Conservation (phyloP, 2,888 invertebrate species). For the Polylopha cassiicola region DNA sequence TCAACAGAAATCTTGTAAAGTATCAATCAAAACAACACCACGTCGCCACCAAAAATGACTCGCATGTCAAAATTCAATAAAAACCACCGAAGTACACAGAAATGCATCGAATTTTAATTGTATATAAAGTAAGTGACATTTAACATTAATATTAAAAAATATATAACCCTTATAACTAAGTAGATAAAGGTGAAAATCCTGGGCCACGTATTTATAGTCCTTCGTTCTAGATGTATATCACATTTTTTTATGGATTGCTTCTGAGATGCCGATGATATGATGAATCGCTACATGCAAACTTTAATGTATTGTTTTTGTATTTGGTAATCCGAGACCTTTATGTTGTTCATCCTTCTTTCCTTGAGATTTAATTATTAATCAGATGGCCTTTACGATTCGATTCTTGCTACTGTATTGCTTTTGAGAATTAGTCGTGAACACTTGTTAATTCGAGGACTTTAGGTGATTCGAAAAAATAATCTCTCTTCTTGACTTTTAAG, state of each 20-base stretch:
- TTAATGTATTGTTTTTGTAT: no score
- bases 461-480: no score
- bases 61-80: constrained; percentile 10
- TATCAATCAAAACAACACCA: constrained; percentile 6
- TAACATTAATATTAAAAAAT: not conserved
- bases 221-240: constrained; percentile 12
- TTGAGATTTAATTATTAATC: no score
- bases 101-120: constrained; percentile 20
- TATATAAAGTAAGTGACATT: constrained; percentile 17
- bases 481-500: no score
- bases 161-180: not conserved
- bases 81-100: constrained; percentile 11
- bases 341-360: no score
- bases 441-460: no score
- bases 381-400: no score
- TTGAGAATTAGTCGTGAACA: no score
- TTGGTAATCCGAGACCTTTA: no score
- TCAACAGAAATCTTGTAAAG: no score
- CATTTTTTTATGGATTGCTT: constrained; percentile 13
- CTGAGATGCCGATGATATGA: constrained; percentile 15
- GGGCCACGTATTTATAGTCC: not conserved
- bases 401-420: no score
- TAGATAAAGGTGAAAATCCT: not conserved
- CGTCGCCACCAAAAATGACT: constrained; percentile 8
- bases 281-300: constrained; percentile 12